A percentile compares a stretch with the other conserved stretches of the same genome.
Evolutionary conservation across 2,113 vertebrate species (phyloP).

Genomic region (Macroglossus sobrinus): DNA sequence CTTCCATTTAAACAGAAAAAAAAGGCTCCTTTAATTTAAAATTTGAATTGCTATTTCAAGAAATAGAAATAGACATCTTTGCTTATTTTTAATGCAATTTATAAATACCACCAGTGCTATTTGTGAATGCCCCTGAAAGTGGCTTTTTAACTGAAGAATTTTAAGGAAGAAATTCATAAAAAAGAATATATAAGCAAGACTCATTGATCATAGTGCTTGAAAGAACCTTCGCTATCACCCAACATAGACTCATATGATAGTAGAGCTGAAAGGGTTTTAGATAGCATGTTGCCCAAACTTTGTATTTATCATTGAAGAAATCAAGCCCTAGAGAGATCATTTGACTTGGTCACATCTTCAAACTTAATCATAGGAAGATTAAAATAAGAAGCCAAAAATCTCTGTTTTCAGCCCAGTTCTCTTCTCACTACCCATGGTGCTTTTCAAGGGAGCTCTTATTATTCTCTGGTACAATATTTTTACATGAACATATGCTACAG

Average conservation of each 20-base stretch:
- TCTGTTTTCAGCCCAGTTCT: background rate
- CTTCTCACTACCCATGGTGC: background rate
- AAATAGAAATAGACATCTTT: background rate
- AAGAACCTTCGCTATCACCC: background rate
- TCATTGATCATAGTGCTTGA: background rate
- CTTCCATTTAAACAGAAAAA: background rate
- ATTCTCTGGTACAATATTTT: conserved; percentile 1
- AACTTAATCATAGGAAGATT: background rate
- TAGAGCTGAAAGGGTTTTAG: background rate
- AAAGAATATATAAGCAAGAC: background rate
- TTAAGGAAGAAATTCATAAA: conserved; percentile 9
- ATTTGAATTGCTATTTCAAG: background rate
- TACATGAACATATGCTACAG: conserved; percentile 14
- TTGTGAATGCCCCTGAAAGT: background rate
- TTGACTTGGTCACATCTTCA: background rate
- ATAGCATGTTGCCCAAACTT: background rate
- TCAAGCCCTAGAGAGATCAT: background rate
- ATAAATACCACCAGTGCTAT: background rate
- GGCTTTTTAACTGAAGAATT: background rate
- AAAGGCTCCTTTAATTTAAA: background rate
- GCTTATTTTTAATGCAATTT: background rate
- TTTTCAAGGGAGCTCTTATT: background rate
- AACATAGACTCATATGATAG: background rate
- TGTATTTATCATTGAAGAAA: background rate
- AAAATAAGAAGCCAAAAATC: background rate